Base-by-base conservation (phyloP, 2,797 vertebrate genomes). In the Sebastes baramenuke region DNA sequence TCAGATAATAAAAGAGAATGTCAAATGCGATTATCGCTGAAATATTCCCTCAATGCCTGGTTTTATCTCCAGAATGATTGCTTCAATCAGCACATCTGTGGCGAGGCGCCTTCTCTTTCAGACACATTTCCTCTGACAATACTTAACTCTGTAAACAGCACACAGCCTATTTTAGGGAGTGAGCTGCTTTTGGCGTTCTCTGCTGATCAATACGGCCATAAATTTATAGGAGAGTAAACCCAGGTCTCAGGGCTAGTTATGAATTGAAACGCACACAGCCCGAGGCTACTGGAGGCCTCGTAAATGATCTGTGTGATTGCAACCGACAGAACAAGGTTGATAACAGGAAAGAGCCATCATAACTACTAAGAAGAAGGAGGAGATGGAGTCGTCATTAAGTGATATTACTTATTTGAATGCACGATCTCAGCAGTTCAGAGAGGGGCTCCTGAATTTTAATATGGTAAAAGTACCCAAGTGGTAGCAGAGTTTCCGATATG, bases 1-100 rank as follows among this genome's bases (percentile, higher is more conserved):
- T 82, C 74, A 77, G 75, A 89, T 90, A 89, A 92, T 94, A 85
- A 88, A 88, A 92, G 77, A 82, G 78, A 87, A 89, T 84, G 79
- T 92, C 83, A 89, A 80, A 89, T 77, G 85, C 42, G 72, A 89
- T 92, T 87, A 88, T 82, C 46, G 65, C 83, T 88, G 86, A 91
- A 89, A 85, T 85, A 88, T 86, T 80, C 79, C 82, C 79, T 82
- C 81, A 70, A 64, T 84, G 81, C 55, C 56, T 64, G 84, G 77
- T 76, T 87, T 80, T 81, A 70, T 86, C 80, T 71, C 69, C 79
- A 64, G 66, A 87, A 77, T 79, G 83, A 91, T 89, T 83, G 88
- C 83, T 73, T 88, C 84, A 87, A 89, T 88, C 87, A 87, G 75
- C 79, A 73, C 83, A 79, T 87, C 87, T 88, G 87, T 81, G 64